A percentile compares a stretch with the other conserved stretches of the same genome.
phyloP scores from a whole-genome alignment of 2,888 invertebrate genomes.

The Ptychoptera albimana region DNA sequence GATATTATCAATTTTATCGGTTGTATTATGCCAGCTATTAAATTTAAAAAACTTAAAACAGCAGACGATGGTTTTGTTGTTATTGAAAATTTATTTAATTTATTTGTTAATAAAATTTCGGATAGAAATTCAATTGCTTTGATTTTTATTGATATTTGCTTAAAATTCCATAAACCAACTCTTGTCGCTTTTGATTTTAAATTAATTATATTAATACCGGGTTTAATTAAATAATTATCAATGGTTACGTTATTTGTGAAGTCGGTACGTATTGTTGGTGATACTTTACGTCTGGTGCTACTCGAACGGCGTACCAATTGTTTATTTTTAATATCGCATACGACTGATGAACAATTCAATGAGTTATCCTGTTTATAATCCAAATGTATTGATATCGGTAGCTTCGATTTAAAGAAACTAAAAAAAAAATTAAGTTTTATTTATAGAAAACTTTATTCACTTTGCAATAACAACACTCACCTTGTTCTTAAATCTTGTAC shows the following conservation, averaged over 20 bases:
- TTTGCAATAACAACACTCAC: conserved; percentile 30
- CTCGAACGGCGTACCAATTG: conserved; percentile 46
- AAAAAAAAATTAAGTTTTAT: no score
- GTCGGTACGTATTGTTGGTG: conserved; percentile 46
- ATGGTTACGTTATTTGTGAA: conserved; percentile 42
- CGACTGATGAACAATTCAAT: conserved; percentile 56
- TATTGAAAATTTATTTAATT: conserved; percentile 27
- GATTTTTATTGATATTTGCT: conserved; percentile 38
- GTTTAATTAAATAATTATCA: conserved; percentile 37
- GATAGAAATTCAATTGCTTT: conserved; percentile 60
- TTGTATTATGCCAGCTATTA: conserved; percentile 70
- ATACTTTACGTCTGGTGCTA: conserved; percentile 53
- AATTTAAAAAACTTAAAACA: conserved; percentile 43
- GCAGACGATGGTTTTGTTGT: conserved; percentile 35
- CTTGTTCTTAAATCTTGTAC: conserved; percentile 30
- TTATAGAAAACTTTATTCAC: not conserved
- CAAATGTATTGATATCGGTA: conserved; percentile 47
- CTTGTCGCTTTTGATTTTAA: conserved; percentile 43
- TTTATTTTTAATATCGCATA: conserved; percentile 44
- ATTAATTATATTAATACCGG: conserved; percentile 47
- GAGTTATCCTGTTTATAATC: conserved; percentile 72
- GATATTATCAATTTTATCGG: conserved; percentile 56
- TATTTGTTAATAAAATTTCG: conserved; percentile 32
- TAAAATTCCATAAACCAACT: conserved; percentile 53
- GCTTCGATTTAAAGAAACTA: conserved; percentile 4